Percentiles rank a stretch among this genome's conserved stretches.
Conservation (phyloP, 2,113 vertebrate species). For the human region GRCh38 chr5:102482001-102482500, state of each 20-base stretch:
- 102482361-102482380: background rate
- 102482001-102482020: background rate
- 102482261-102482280: background rate
- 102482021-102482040: background rate
- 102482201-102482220: background rate
- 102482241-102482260: background rate
- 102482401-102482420: background rate
- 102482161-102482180: background rate
- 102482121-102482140: background rate
- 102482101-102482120: background rate
- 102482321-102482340: background rate
- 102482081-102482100: background rate
- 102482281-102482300: background rate
- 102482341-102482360: background rate
- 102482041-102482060: slow-evolving; percentile 1
- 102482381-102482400: background rate
- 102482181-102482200: background rate
- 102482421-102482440: background rate
- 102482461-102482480: background rate
- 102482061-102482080: background rate
- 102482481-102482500: background rate
- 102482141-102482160: background rate
- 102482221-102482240: background rate
- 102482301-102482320: background rate
- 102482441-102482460: background rate